Conservation (phyloP, 2,888 invertebrate genomes). For the Acronicta alni region DNA sequence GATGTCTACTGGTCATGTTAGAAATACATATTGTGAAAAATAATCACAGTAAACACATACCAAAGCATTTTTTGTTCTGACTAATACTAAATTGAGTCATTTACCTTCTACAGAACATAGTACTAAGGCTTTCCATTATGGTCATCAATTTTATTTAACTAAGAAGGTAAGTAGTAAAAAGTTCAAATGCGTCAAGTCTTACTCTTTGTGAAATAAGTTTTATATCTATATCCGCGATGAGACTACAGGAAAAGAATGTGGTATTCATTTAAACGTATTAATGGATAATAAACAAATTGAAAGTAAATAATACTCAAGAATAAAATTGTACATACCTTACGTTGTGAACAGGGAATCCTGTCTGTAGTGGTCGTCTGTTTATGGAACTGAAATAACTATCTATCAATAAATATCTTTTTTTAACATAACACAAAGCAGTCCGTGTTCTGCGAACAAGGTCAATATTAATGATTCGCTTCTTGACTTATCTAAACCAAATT, state of each 20-base stretch:
- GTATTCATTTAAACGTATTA: background rate
- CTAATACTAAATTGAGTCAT: constrained; percentile 19
- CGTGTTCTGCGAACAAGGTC: constrained; percentile 50
- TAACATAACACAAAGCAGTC: constrained; percentile 43
- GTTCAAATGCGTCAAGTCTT: constrained; percentile 36
- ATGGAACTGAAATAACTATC: constrained; percentile 30
- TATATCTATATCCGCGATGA: constrained; percentile 12
- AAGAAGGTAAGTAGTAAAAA: constrained; percentile 10
- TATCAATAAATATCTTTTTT: constrained; percentile 28
- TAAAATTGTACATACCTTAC: constrained; percentile 38
- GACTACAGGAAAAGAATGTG: background rate
- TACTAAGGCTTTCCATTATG: constrained; percentile 19
- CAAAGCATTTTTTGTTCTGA: constrained; percentile 5
- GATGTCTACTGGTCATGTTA: constrained; percentile 3
- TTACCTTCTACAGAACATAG: constrained; percentile 3
- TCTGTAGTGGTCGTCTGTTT: constrained; percentile 11
- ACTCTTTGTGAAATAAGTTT: constrained; percentile 14
- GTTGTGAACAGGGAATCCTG: constrained; percentile 3
- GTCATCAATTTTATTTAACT: constrained; percentile 20
- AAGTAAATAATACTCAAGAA: background rate
- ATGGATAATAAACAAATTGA: background rate
- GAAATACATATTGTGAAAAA: constrained; percentile 27
- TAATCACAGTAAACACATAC: background rate
- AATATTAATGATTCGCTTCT: constrained; percentile 35
- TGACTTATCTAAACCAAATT: too few relatives aligned